Conservation (phyloP, 1,140 invertebrate species). For the Hycleus phaleratus region DNA sequence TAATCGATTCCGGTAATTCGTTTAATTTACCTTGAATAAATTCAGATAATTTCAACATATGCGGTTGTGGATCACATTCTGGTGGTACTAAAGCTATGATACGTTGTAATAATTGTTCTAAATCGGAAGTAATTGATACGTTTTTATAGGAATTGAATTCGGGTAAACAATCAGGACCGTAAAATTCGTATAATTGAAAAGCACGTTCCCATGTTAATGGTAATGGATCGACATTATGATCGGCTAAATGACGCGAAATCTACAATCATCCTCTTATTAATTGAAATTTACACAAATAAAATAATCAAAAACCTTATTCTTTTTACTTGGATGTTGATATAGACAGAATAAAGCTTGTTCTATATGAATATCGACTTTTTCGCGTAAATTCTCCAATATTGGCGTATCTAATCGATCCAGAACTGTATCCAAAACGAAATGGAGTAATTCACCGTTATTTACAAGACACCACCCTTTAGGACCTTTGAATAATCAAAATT, state of each 20-base stretch:
- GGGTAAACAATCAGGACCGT: conserved; percentile 68
- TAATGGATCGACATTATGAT: conserved; percentile 68
- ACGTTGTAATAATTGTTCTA: conserved; percentile 67
- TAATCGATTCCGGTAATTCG: conserved; percentile 43
- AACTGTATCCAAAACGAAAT: conserved; percentile 68
- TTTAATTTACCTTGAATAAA: conserved; percentile 57
- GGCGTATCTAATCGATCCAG: conserved; percentile 57
- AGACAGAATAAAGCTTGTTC: conserved; percentile 88
- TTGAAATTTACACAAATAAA: background rate
- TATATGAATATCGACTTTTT: conserved; percentile 62
- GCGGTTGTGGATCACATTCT: conserved; percentile 53
- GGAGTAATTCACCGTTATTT: conserved; percentile 66
- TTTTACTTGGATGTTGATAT: conserved; percentile 77
- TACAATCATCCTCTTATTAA: background rate
- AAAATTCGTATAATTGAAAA: conserved; percentile 75
- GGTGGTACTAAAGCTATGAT: conserved; percentile 66
- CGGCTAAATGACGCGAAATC: conserved; percentile 59
- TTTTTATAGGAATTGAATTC: conserved; percentile 73
- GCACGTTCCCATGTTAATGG: conserved; percentile 71
- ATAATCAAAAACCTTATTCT: conserved; percentile 44
- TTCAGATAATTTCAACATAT: conserved; percentile 52
- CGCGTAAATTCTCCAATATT: conserved; percentile 41
- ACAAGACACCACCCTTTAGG: conserved; percentile 62
- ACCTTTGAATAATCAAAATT: conserved; percentile 20
- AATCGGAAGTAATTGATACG: conserved; percentile 65